phyloP scores from a whole-genome alignment of 2,113 vertebrate species.

The Xiphophorus hellerii region DNA sequence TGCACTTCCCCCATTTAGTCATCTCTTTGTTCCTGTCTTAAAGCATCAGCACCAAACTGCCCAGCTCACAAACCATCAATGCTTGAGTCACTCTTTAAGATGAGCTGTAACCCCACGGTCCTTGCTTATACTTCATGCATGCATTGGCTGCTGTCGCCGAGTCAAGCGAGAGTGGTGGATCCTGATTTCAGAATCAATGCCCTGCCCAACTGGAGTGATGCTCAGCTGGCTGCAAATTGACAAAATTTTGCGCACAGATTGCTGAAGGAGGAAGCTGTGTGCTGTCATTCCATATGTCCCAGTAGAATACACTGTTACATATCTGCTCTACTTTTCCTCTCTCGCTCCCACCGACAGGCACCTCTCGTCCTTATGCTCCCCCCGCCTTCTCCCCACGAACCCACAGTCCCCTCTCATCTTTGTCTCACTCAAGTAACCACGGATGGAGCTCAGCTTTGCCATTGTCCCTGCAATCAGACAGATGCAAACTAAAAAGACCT shows the following conservation, averaged over 20 bases:
- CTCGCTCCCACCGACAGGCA: slow-evolving; percentile 28
- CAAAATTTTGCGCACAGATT: slow-evolving; percentile 58
- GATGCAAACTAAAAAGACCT: slow-evolving; percentile 59
- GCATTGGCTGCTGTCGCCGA: slow-evolving; percentile 23
- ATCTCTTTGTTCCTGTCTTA: slow-evolving; percentile 75
- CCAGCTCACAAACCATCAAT: slow-evolving; percentile 59
- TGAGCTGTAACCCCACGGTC: slow-evolving; percentile 10
- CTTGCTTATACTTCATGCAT: slow-evolving; percentile 28
- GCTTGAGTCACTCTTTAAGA: slow-evolving; percentile 57
- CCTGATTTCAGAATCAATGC: slow-evolving; percentile 64
- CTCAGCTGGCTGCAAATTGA: slow-evolving; percentile 56
- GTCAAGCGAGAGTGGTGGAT: slow-evolving; percentile 32
- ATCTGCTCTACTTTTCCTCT: slow-evolving; percentile 58
- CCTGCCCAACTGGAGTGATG: slow-evolving; percentile 48
- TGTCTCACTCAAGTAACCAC: slow-evolving; percentile 1
- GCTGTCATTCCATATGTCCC: slow-evolving; percentile 53
- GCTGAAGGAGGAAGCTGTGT: slow-evolving; percentile 50
- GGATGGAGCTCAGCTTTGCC: slow-evolving; percentile 29
- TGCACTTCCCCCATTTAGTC: slow-evolving; percentile 64
- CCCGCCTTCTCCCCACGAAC: background rate
- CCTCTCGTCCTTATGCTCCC: slow-evolving; percentile 29
- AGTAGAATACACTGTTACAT: slow-evolving; percentile 39
- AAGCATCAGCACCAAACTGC: slow-evolving; percentile 61
- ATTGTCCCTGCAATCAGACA: slow-evolving; percentile 60
- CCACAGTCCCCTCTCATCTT: slow-evolving; percentile 19